Evolutionary conservation across 2,797 vertebrate species (phyloP).

Genomic region (Argya squamiceps): DNA sequence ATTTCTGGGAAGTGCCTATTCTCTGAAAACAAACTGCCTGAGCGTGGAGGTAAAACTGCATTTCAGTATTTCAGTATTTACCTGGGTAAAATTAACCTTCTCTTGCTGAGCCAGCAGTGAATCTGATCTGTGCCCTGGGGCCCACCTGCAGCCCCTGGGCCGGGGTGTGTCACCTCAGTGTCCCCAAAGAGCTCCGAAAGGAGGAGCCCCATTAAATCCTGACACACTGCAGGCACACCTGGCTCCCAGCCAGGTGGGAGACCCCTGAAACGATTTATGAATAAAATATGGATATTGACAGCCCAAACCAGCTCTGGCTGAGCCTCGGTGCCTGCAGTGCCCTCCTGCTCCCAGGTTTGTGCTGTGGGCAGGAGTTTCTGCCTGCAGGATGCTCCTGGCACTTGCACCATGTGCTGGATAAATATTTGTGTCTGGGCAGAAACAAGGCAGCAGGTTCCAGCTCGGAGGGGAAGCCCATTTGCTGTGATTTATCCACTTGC

Average conservation of each 20-base stretch:
- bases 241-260: neutral
- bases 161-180: neutral
- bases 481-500: constrained; percentile 59
- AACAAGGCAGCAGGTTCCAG: constrained; percentile 24
- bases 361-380: neutral
- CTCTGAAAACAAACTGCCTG: neutral
- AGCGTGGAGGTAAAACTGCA: neutral
- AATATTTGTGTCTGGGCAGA: constrained; percentile 25
- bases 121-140: neutral
- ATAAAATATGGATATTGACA: too few relatives aligned
- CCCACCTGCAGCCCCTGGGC: neutral
- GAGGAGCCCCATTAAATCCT: neutral
- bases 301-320: neutral
- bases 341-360: neutral
- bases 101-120: neutral
- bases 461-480: constrained; percentile 50
- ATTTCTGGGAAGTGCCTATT: neutral
- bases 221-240: neutral
- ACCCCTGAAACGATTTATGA: too few relatives aligned
- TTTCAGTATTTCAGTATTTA: neutral
- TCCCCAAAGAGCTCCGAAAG: neutral
- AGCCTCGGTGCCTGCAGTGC: neutral
- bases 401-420: neutral
- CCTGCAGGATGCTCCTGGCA: neutral
- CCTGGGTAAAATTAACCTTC: neutral